A percentile compares a stretch with the other conserved stretches of the same genome.
Evolutionary conservation across 2,797 vertebrate genomes (phyloP).

Genomic region (Microcaecilia unicolor): DNA sequence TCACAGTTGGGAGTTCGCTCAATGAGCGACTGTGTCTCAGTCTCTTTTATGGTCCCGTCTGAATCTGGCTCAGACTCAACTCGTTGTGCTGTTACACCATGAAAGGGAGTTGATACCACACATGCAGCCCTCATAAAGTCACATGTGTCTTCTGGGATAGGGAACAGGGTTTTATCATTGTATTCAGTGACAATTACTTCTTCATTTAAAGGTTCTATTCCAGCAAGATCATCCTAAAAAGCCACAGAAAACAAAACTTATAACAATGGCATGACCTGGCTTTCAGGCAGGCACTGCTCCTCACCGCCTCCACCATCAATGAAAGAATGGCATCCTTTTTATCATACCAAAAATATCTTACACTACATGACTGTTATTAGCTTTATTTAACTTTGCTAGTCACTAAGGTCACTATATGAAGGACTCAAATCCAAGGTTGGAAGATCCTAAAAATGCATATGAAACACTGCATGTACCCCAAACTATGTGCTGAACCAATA

Average conservation of each 20-base stretch:
- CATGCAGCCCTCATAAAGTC: slow-evolving; percentile 65
- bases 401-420: too few relatives aligned
- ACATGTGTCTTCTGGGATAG: slow-evolving; percentile 66
- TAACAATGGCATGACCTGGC: background rate
- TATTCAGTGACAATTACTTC: slow-evolving; percentile 62
- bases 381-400: too few relatives aligned
- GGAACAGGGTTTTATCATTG: slow-evolving; percentile 57
- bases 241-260: too few relatives aligned
- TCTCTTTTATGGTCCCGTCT: slow-evolving; percentile 13
- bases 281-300: too few relatives aligned
- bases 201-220: slow-evolving; percentile 54
- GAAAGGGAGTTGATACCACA: slow-evolving; percentile 68
- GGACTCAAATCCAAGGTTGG: too few relatives aligned
- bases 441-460: too few relatives aligned
- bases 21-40: slow-evolving; percentile 5
- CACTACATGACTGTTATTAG: too few relatives aligned
- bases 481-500: too few relatives aligned
- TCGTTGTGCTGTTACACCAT: slow-evolving; percentile 35
- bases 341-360: too few relatives aligned
- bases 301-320: too few relatives aligned
- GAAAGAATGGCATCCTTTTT: too few relatives aligned
- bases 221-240: slow-evolving; percentile 51
- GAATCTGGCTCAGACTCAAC: slow-evolving; percentile 19
- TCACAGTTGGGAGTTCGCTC: slow-evolving; percentile 10
- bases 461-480: too few relatives aligned